phyloP scores from a whole-genome alignment of 2,113 vertebrate species.

The Oplegnathus fasciatus region DNA sequence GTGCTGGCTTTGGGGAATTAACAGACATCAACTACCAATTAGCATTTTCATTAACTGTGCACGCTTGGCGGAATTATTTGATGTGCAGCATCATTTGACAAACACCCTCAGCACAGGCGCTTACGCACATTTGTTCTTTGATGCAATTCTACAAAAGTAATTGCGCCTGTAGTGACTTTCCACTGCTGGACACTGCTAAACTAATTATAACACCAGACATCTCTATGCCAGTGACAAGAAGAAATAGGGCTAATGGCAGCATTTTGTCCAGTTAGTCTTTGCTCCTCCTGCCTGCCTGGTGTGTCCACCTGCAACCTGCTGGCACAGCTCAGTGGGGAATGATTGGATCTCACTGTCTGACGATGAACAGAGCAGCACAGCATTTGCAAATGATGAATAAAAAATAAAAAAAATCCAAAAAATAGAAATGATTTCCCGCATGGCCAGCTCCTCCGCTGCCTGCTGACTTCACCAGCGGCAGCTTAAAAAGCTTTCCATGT shows the following conservation, averaged over 20 bases:
- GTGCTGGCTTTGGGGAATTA: conserved; percentile 72
- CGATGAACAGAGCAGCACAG: conserved; percentile 13
- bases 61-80: conserved; percentile 56
- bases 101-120: conserved; percentile 8
- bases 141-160: conserved; percentile 1
- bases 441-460: conserved; percentile 8
- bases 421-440: conserved; percentile 42
- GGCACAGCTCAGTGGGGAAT: conserved; percentile 33
- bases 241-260: background rate
- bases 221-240: background rate
- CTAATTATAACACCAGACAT: conserved; percentile 7
- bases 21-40: conserved; percentile 74
- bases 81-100: conserved; percentile 49
- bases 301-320: conserved; percentile 43
- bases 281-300: background rate
- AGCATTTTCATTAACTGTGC: conserved; percentile 78
- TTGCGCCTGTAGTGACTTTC: background rate
- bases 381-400: conserved; percentile 46
- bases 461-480: conserved; percentile 23
- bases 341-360: conserved; percentile 37
- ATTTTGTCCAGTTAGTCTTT: conserved; percentile 9
- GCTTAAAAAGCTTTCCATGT: conserved; percentile 39
- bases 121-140: conserved; percentile 20
- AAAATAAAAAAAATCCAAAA: conserved; percentile 19
- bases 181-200: conserved; percentile 1